phyloP scores from a whole-genome alignment of 2,113 vertebrate species.

The Gadus chalcogrammus region DNA sequence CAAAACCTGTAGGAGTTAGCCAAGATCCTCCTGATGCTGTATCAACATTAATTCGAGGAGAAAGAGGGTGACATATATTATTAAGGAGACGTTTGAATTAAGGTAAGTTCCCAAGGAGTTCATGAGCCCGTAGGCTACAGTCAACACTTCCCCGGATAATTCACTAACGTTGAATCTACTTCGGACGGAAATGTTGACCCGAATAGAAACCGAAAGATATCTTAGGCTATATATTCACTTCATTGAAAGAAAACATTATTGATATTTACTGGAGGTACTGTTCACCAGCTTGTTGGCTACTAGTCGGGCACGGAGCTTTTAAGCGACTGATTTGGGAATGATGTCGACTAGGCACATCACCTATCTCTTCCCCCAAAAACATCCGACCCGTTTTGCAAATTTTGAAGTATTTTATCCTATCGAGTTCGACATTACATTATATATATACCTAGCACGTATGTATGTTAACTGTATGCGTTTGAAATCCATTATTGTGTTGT shows the following conservation, averaged over 20 bases:
- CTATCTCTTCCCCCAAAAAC: conserved; percentile 20
- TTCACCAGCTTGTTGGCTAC: conserved; percentile 17
- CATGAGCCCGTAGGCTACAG: conserved; percentile 24
- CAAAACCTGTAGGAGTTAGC: conserved; percentile 42
- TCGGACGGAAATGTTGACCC: neutral
- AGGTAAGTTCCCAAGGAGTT: conserved; percentile 73
- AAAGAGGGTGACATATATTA: conserved; percentile 58
- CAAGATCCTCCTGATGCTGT: conserved; percentile 23
- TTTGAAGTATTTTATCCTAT: neutral
- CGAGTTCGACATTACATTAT: neutral
- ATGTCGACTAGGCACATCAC: conserved; percentile 42
- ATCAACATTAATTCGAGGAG: conserved; percentile 29
- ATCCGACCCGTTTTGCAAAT: conserved; percentile 1
- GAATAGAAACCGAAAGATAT: too few species aligned
- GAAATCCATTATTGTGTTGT: neutral
- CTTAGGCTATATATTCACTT: too few species aligned
- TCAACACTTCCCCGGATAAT: conserved; percentile 21
- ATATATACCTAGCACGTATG: neutral
- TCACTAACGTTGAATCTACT: conserved; percentile 34
- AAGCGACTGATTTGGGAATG: neutral
- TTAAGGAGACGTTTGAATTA: conserved; percentile 55
- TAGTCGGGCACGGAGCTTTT: conserved; percentile 10
- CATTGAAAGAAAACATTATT: too few species aligned
- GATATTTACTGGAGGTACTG: conserved; percentile 2
- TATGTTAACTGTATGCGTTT: neutral